Conservation (phyloP, 2,888 invertebrate genomes). For the Pyrrhosoma nymphula region DNA sequence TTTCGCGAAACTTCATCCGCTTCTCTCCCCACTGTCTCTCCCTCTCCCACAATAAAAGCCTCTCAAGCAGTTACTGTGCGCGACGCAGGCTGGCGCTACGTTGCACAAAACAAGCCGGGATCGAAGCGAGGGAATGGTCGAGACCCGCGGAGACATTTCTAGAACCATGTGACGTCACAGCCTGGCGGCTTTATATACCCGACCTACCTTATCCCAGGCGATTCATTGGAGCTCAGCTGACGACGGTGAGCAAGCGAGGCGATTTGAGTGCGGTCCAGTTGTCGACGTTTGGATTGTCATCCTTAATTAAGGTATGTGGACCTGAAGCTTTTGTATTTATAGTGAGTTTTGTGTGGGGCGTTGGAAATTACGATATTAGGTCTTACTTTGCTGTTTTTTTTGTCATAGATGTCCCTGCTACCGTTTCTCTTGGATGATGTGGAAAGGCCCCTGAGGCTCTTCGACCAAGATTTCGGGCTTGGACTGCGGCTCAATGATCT, state of each 20-base stretch:
- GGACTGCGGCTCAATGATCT: slow-evolving; percentile 58
- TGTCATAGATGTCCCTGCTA: slow-evolving; percentile 65
- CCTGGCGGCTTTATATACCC: slow-evolving; percentile 7
- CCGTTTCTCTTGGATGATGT: slow-evolving; percentile 58
- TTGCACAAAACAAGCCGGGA: background rate
- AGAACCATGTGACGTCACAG: slow-evolving; percentile 55
- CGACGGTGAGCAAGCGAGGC: background rate
- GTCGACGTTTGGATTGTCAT: background rate
- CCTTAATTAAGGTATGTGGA: background rate
- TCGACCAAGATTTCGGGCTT: slow-evolving; percentile 68
- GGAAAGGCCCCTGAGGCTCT: slow-evolving; percentile 50
- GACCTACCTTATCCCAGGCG: background rate
- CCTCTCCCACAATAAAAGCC: too few species aligned
- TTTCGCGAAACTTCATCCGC: background rate
- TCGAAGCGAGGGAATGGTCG: background rate
- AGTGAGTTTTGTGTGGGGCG: too few species aligned
- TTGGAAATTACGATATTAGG: background rate
- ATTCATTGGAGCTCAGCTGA: background rate
- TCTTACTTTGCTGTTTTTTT: background rate
- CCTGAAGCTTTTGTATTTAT: background rate
- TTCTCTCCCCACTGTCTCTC: too few species aligned
- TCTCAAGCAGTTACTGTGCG: too few species aligned
- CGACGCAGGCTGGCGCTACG: background rate
- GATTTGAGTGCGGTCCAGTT: background rate
- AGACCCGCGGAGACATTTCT: slow-evolving; percentile 15